Percentiles rank a stretch among this genome's conserved stretches.
Evolutionary conservation across 1,140 invertebrate species (phyloP).

Genomic region (Apocrypta bakeri): DNA sequence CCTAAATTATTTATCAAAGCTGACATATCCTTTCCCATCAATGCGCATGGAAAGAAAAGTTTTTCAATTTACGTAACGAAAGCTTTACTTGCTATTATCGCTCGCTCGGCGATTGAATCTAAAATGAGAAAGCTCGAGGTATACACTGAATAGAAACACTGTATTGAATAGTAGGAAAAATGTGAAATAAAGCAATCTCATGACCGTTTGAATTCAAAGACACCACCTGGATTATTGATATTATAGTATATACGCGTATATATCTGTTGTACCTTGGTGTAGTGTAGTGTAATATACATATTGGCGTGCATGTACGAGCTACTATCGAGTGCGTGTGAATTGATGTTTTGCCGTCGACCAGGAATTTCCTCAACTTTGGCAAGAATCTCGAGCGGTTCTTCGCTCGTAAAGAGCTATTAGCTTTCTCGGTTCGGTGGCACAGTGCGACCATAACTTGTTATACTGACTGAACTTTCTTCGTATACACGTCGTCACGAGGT

Average conservation of each 20-base stretch:
- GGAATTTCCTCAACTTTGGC: not conserved
- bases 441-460: slow-evolving; percentile 13
- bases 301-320: too few species aligned
- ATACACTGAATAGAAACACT: not conserved
- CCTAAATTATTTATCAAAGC: too few species aligned
- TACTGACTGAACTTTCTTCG: slow-evolving; percentile 5
- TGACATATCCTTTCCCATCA: too few species aligned
- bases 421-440: slow-evolving; percentile 2
- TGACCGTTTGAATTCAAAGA: too few species aligned
- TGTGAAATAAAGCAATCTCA: not conserved
- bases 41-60: not conserved
- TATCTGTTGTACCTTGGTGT: too few species aligned
- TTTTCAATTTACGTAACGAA: not conserved
- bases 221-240: not conserved
- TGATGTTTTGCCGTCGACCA: not conserved
- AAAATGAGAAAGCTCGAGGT: not conserved
- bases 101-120: too few species aligned
- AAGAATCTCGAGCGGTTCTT: slow-evolving; percentile 22
- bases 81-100: not conserved
- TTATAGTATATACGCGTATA: not conserved
- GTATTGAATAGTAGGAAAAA: not conserved
- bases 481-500: not conserved
- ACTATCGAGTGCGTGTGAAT: not conserved
- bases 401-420: slow-evolving; percentile 43
- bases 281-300: too few species aligned